These are phyloP conservation scores for Carollia perspicillata DNA, from an alignment of 2,113 vertebrate species.

Conservation along the genomic window DNA sequence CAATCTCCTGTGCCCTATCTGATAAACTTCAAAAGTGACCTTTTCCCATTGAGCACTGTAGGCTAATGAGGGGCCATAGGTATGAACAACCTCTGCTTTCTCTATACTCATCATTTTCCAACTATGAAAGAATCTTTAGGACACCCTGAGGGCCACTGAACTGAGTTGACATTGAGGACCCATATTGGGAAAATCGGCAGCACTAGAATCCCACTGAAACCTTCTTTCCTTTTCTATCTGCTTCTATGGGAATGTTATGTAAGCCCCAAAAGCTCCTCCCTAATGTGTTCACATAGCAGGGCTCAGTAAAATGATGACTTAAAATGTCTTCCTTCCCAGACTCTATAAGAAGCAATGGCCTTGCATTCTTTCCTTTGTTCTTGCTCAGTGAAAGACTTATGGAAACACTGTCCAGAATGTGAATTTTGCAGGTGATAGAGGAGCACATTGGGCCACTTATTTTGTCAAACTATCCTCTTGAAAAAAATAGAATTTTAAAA, in stretches of 20 bases:
- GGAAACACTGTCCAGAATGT: background rate
- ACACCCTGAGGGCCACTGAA: background rate
- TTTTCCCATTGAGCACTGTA: background rate
- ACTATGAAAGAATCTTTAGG: background rate
- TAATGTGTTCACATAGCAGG: background rate
- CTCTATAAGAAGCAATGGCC: background rate
- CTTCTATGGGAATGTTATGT: background rate
- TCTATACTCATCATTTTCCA: background rate
- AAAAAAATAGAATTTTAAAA: background rate
- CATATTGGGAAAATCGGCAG: background rate
- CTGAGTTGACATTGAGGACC: background rate
- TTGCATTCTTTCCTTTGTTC: background rate
- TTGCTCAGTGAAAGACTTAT: background rate
- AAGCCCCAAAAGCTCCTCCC: background rate
- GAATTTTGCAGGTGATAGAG: background rate
- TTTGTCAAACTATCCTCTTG: slow-evolving; percentile 4
- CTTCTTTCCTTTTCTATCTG: background rate
- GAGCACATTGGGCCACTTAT: background rate
- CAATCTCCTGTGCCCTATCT: background rate
- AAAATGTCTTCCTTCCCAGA: background rate
- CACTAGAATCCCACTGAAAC: background rate
- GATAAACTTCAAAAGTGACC: background rate
- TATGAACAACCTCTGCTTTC: background rate
- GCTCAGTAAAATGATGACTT: background rate
- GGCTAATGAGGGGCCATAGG: background rate